Evolutionary conservation across 1,140 invertebrate species (phyloP).

Genomic region (Steinernema feltiae): DNA sequence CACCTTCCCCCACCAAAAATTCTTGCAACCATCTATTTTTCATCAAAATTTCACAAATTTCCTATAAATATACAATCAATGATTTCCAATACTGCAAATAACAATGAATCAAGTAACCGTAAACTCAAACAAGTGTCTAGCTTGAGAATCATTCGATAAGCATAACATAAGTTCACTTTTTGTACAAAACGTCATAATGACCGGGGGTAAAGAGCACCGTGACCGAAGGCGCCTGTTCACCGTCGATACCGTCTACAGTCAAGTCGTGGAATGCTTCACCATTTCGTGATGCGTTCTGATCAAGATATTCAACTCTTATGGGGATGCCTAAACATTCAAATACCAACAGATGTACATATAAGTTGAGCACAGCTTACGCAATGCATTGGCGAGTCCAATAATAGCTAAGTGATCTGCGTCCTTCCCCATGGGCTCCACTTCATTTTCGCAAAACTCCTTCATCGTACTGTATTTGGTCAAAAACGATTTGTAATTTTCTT

Average conservation of each 20-base stretch:
- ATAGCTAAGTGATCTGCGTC: constrained; percentile 26
- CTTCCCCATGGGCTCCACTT: not conserved
- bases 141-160: too few relatives aligned
- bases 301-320: constrained; percentile 87
- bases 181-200: not conserved
- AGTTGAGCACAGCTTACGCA: not conserved
- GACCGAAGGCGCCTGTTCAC: constrained; percentile 28
- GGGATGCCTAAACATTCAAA: constrained; percentile 64
- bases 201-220: not conserved
- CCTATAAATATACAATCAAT: too few relatives aligned
- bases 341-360: not conserved
- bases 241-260: constrained; percentile 67
- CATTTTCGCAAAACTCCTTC: not conserved
- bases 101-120: not conserved
- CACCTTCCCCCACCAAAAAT: too few relatives aligned
- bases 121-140: too few relatives aligned
- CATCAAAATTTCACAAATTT: too few relatives aligned
- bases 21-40: too few relatives aligned
- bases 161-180: not conserved
- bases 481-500: not conserved
- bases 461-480: not conserved
- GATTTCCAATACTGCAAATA: too few relatives aligned
- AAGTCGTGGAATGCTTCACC: constrained; percentile 78
- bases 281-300: constrained; percentile 71
- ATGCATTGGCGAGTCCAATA: constrained; percentile 4